Conservation (phyloP, 2,797 vertebrate species). For the Sebastes goodei region DNA sequence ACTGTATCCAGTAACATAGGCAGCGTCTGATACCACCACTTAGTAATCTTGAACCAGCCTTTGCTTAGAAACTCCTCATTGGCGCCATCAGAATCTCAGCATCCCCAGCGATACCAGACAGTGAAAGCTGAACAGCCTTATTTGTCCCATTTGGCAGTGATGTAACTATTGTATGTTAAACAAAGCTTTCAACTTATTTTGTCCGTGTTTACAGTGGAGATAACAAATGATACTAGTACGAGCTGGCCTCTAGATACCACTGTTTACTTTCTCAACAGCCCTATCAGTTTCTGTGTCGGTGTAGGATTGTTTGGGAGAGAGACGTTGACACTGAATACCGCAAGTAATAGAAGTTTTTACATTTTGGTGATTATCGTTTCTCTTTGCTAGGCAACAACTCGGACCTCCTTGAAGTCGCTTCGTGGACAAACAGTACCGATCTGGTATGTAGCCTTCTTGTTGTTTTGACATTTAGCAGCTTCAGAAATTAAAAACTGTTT, state of each 20-base stretch:
- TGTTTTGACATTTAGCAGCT: not conserved
- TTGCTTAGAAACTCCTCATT: not conserved
- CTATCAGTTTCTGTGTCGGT: slow-evolving; percentile 28
- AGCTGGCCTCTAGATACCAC: slow-evolving; percentile 35
- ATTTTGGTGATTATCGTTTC: slow-evolving; percentile 29
- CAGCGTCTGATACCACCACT: not conserved
- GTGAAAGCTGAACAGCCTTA: not conserved
- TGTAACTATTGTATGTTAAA: not conserved
- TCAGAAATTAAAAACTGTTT: not conserved
- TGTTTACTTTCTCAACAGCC: slow-evolving; percentile 55
- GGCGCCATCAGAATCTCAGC: not conserved
- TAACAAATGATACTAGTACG: slow-evolving; percentile 29
- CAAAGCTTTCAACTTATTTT: slow-evolving; percentile 3
- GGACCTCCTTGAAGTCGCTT: slow-evolving; percentile 27
- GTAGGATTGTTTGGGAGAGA: not conserved
- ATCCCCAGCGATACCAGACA: not conserved
- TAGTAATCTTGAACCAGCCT: not conserved
- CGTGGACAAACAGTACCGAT: slow-evolving; percentile 70
- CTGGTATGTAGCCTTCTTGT: slow-evolving; percentile 66
- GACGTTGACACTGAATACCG: slow-evolving; percentile 8
- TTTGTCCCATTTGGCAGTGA: slow-evolving; percentile 4
- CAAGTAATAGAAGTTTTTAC: slow-evolving; percentile 1
- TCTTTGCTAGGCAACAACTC: slow-evolving; percentile 74
- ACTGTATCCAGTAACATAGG: not conserved
- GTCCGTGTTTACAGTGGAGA: slow-evolving; percentile 38